Evolutionary conservation across 2,113 vertebrate genomes (phyloP), one percentile per base, ranked within the genome.

Genomic region (Pholis gunnellus): DNA sequence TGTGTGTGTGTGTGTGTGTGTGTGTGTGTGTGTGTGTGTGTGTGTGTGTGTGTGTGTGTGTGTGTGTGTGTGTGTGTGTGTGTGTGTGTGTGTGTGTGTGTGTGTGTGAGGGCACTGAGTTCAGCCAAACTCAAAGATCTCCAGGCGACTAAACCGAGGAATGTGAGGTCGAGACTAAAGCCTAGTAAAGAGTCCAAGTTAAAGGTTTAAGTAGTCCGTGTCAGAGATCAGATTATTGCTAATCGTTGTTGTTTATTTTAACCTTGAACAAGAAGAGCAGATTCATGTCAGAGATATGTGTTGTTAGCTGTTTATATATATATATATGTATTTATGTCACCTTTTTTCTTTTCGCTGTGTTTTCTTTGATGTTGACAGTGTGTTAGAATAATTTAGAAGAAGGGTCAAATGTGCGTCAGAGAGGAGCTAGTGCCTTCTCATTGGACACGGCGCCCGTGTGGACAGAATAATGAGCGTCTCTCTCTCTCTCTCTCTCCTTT

Each of bases 121-220:
- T 92, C 73, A 85, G 34, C 36, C 75, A 72, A 82, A 91, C 82
- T 77, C 72, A 6, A 22, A 44, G 78, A 78, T 80, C 67, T 63
- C 42, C 8, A 5, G 38, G 36, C 48, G 52, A 15, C 15, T 14
- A 42, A 17, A 64, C 60, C 29, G 52, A 71, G 84, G 84, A 89
- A 84, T 89, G 87, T 64, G 52, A 72, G 69, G 60, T 84, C 61
- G 13, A 17, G 48, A 20, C n/a, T 60, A 18, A 48, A 27, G 15
- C 15, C 56, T 36, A 0, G 38, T 60, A 5, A 60, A 50, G 61
- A 46, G 36, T 64, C 10, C 34, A 74, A 59, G 75, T 82, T 74
- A 27, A 76, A 82, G 79, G 71, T 61, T 73, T 25, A 34, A 22
- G 34, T 66, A 40, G 36, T 56, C 18, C 2, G 17, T 34, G 29